Evolutionary conservation across 2,888 invertebrate species (phyloP), one percentile per base, ranked within the genome.

Genomic region (Eilema caniola): DNA sequence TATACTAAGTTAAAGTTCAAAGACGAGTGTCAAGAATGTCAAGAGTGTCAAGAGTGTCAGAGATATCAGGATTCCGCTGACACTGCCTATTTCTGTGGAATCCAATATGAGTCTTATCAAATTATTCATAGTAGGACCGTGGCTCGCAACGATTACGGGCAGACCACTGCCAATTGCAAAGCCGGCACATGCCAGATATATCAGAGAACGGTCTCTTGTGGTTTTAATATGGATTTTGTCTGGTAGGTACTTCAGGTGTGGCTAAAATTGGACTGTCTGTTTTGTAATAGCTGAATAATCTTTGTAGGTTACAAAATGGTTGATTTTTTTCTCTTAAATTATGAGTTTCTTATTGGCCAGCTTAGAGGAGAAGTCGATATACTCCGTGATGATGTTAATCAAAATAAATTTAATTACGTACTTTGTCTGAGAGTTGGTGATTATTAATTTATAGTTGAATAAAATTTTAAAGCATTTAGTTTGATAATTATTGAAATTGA

Each of bases 51-150:
- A 10, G 8, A n/a, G 20, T 53, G 53, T 53, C 53, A 53, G 53
- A 20, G 53, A n/a, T 53, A n/a, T 53, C n/a, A n/a, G 25, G 25
- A 28, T 20, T 53, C 41, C 1, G 23, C 23, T 23, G 11, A 24
- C 16, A 62, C 12, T 28, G 53, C 62, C 81, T 85, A 85, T 85
- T 82, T 82, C 69, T 14, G 75, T 70, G 61, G 47, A 25, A 62
- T 70, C 47, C 68, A 76, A 77, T 85, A 85, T 85, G 81, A 82
- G 76, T 85, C 86, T 85, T 87, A 81, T 80, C 79, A 84, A 84
- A 87, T 87, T 87, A 88, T 88, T 88, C 85, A 87, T 86, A 74
- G 79, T 70, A 5, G 25, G 16, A 25, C 14, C 25, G 28, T 31
- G 57, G 66, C 65, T 62, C 77, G 72, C 53, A n/a, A 68, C 71